Evolutionary conservation across 2,797 vertebrate genomes (phyloP).

Genomic region (Trematomus bernacchii): DNA sequence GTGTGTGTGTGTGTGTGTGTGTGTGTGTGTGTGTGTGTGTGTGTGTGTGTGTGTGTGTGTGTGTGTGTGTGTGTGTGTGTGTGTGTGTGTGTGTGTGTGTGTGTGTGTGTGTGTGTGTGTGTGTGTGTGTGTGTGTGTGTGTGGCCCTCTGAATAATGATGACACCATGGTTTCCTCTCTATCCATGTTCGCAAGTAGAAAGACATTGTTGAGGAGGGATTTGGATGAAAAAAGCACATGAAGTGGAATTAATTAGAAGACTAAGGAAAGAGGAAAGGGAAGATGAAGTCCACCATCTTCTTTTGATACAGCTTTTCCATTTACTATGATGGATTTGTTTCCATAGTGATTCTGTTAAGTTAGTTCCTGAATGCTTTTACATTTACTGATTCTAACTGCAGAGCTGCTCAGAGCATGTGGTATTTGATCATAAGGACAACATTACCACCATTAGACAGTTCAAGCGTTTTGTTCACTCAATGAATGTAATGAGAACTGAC

Average conservation of each 20-base stretch:
- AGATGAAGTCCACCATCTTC: not conserved
- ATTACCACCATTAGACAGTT: not conserved
- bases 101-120: slow-evolving; percentile 16
- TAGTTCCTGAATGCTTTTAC: slow-evolving; percentile 2
- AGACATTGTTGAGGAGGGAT: not conserved
- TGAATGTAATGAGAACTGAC: not conserved
- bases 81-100: slow-evolving; percentile 23
- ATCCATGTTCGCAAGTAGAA: slow-evolving; percentile 39
- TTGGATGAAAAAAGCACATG: slow-evolving; percentile 1
- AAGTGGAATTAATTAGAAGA: not conserved
- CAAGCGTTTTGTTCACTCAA: not conserved
- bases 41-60: slow-evolving; percentile 13
- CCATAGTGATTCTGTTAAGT: slow-evolving; percentile 7
- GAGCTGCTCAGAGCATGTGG: not conserved
- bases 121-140: slow-evolving; percentile 22
- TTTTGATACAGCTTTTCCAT: slow-evolving; percentile 1
- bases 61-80: slow-evolving; percentile 19
- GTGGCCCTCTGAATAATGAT: slow-evolving; percentile 64
- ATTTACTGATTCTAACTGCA: not conserved
- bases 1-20: slow-evolving; percentile 19
- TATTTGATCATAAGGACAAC: not conserved
- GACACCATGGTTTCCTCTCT: slow-evolving; percentile 57
- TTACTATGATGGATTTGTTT: not conserved
- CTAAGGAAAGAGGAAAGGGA: not conserved
- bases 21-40: slow-evolving; percentile 25